Base-by-base conservation (phyloP, 2,113 vertebrate genomes). In the Salvelinus namaycush region DNA sequence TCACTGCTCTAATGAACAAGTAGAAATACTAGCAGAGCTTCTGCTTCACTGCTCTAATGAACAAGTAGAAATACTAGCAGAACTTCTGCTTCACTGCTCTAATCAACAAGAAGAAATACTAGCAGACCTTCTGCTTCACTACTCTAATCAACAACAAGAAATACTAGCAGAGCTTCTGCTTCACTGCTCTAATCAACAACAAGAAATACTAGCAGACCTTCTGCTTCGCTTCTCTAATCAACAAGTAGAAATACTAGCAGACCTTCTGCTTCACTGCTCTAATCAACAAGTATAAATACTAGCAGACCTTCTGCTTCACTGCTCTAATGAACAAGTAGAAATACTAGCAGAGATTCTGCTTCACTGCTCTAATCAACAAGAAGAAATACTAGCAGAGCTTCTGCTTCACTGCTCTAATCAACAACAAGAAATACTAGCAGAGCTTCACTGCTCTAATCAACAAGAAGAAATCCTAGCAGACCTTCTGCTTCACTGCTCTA, bases 1-100 rank as follows among this genome's bases (percentile, higher is more conserved):
- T 64, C 67, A 57, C 51, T 76, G 79, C 82, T 79, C 87, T 87
- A 88, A 89, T 89, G 81, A 89, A 75, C 51, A 77, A 87, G 87
- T 0, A 31, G 29, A 31, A 31, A 78, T 9, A 44, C 8, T 11
- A 2, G 8, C 39, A 44, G 39, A 2, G 0, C 8, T 9, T 8
- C 39, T 3, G 31, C 31, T 39, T 39, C 8, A 0, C 39, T 44
- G 39, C 34, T 39, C 34, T 39, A 9, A 39, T 8, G 7, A 39
- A 39, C 34, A 73, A 80, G 66, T 4, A 76, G 31, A 75, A 39
- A 78, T 11, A 44, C 8, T 11, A 2, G 39, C 39, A 44, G 2
- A 1, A 0, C 39, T 44, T 8, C 39, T 2, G 5, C 31, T 31
- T 44, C 9, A 0, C 39, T 44, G 2, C 7, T 39, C 34, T 39